Percentiles rank a stretch among this genome's conserved stretches.
Conservation (phyloP, 1,140 invertebrate genomes). For the Armadillidium nasatum region DNA sequence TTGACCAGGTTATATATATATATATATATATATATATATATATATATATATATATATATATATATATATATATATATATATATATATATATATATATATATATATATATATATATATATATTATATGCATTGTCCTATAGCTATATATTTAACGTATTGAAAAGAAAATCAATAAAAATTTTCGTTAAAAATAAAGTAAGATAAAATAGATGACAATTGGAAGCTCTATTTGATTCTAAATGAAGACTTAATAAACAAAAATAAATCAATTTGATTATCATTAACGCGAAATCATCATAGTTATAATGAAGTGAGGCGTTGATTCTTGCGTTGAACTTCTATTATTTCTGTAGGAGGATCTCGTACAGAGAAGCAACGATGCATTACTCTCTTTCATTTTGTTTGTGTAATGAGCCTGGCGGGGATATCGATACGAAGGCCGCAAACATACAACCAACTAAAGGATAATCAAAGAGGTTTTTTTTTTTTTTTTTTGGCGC, state of each 20-base stretch:
- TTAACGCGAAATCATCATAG: not conserved
- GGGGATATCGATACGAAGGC: too few relatives aligned
- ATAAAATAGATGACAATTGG: too few relatives aligned
- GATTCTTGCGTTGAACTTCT: not conserved
- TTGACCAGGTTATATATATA: not conserved
- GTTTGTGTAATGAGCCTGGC: not conserved
- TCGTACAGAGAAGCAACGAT: not conserved
- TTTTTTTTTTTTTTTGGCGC: too few relatives aligned
- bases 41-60: slow-evolving; percentile 14
- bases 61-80: too few relatives aligned
- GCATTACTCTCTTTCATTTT: not conserved
- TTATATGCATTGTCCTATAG: too few relatives aligned
- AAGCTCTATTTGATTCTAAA: too few relatives aligned
- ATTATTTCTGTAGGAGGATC: not conserved
- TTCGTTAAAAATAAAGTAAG: not conserved
- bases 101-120: slow-evolving; percentile 15
- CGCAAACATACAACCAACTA: too few relatives aligned
- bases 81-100: not conserved
- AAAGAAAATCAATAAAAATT: not conserved
- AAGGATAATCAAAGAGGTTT: too few relatives aligned
- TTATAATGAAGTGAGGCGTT: not conserved
- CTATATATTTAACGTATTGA: not conserved
- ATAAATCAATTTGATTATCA: not conserved
- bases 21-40: slow-evolving; percentile 15
- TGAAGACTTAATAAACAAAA: too few relatives aligned